Conservation (phyloP, 2,797 vertebrate species). For the Scomberomorus guttatus region DNA sequence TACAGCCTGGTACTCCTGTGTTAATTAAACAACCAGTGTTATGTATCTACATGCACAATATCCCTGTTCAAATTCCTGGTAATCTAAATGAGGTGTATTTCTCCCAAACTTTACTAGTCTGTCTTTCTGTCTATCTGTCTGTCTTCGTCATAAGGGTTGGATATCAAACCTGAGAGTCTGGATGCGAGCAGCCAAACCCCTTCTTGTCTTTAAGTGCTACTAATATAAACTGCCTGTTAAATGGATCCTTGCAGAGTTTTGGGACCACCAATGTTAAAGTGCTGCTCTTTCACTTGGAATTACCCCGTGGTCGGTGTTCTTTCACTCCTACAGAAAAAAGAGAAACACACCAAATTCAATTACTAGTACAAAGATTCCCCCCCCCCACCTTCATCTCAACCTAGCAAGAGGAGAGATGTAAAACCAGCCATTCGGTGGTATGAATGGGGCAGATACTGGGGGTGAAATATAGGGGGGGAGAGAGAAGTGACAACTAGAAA, state of each 20-base stretch:
- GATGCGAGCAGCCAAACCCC: constrained; percentile 54
- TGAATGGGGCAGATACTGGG: constrained; percentile 30
- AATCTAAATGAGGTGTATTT: constrained; percentile 13
- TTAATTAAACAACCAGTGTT: constrained; percentile 16
- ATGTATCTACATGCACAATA: background rate
- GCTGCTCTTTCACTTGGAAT: constrained; percentile 78
- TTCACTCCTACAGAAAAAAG: constrained; percentile 58
- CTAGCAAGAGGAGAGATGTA: constrained; percentile 56
- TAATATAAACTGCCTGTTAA: constrained; percentile 81
- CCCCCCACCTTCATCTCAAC: constrained; percentile 28
- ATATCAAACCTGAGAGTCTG: constrained; percentile 51
- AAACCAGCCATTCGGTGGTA: constrained; percentile 62
- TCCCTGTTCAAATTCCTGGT: background rate
- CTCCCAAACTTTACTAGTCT: constrained; percentile 20
- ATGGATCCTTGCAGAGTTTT: constrained; percentile 76
- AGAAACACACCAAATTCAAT: constrained; percentile 80
- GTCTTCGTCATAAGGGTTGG: constrained; percentile 37
- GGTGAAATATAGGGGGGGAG: constrained; percentile 35
- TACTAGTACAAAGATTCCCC: constrained; percentile 74
- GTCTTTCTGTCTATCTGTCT: constrained; percentile 13
- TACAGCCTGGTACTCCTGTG: background rate
- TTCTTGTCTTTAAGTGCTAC: constrained; percentile 78
- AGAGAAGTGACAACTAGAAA: constrained; percentile 44
- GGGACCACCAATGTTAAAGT: constrained; percentile 80
- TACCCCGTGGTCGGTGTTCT: constrained; percentile 71